A percentile compares a stretch with the other conserved stretches of the same genome.
These are phyloP conservation scores for Coregonus ussuriensis DNA, from an alignment of 2,797 vertebrate species.

Conservation along the genomic window DNA sequence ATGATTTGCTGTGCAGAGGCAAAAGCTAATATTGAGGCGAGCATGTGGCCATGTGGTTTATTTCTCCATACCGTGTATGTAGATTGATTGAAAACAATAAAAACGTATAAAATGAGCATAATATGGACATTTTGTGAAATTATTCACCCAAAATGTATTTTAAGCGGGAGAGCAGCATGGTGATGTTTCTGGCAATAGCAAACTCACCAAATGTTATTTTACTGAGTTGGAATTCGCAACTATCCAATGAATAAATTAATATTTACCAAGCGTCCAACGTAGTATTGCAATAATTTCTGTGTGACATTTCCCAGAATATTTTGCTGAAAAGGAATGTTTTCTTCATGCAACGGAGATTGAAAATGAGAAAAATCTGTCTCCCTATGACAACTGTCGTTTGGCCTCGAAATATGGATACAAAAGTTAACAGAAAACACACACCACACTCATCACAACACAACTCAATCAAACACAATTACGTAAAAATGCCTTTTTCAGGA, in stretches of 20 bases:
- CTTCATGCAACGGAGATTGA: background rate
- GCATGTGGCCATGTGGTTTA: background rate
- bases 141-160: background rate
- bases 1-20: background rate
- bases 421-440: background rate
- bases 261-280: background rate
- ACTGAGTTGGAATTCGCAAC: background rate
- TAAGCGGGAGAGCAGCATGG: background rate
- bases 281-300: background rate
- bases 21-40: background rate
- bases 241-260: background rate
- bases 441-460: background rate
- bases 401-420: background rate
- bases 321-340: background rate
- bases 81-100: background rate
- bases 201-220: background rate
- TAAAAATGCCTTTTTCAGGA: background rate
- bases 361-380: background rate
- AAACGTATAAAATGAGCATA: background rate
- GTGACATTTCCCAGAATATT: background rate
- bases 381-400: background rate
- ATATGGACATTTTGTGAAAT: background rate
- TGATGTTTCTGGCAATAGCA: background rate
- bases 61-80: background rate
- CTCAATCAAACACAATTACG: background rate